Evolutionary conservation across 2,797 vertebrate genomes (phyloP).

Genomic region (Rhynchotus rufescens): DNA sequence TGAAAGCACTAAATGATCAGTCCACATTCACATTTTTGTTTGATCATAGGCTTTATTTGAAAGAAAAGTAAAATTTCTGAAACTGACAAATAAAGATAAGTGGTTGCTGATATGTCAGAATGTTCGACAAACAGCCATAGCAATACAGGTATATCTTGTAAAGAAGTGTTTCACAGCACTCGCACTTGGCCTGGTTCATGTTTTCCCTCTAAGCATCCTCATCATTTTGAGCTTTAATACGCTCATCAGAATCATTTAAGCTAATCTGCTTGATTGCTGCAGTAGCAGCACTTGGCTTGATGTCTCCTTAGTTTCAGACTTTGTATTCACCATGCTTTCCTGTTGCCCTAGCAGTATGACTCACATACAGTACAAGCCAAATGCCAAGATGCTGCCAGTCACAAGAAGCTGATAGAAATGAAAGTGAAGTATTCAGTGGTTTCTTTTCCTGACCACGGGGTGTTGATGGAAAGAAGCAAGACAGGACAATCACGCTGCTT

Average conservation of each 20-base stretch:
- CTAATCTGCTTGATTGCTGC: constrained; percentile 57
- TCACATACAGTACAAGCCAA: constrained; percentile 21
- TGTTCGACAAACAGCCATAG: neutral
- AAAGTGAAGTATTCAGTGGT: constrained; percentile 37
- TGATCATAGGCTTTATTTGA: neutral
- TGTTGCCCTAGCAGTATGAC: constrained; percentile 5
- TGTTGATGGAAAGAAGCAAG: constrained; percentile 59
- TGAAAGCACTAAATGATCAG: neutral
- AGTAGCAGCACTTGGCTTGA: constrained; percentile 28
- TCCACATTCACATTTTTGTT: neutral
- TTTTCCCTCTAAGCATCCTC: neutral
- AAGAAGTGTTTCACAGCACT: constrained; percentile 8
- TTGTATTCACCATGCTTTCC: constrained; percentile 33
- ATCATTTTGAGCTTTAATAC: neutral
- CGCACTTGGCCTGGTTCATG: neutral
- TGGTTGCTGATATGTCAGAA: neutral
- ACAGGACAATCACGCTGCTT: constrained; percentile 44
- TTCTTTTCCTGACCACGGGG: constrained; percentile 56
- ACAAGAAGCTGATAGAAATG: constrained; percentile 56
- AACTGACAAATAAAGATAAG: neutral
- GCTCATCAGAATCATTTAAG: constrained; percentile 17
- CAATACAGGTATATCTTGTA: neutral
- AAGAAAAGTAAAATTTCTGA: neutral
- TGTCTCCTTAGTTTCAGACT: constrained; percentile 57
- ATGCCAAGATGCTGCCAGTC: constrained; percentile 46